These are phyloP conservation scores for Chrysotoxum bicinctum DNA, from an alignment of 2,888 invertebrate species.

Conservation along the genomic window DNA sequence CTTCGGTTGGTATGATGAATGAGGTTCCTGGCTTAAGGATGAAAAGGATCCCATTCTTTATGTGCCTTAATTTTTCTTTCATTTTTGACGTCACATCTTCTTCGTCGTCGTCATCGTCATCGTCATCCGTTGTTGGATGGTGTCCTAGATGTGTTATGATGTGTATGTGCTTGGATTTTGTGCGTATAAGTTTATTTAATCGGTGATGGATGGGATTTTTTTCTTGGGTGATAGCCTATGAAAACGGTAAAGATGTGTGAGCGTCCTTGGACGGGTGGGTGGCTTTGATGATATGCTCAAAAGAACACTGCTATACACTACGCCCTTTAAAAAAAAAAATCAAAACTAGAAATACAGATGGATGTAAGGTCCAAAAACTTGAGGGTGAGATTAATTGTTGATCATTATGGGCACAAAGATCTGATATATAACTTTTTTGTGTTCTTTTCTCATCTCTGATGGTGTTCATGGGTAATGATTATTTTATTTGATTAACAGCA, in stretches of 20 bases:
- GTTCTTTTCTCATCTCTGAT: neutral
- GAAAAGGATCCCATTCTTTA: slow-evolving; percentile 66
- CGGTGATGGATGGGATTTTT: slow-evolving; percentile 64
- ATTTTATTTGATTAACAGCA: slow-evolving; percentile 62
- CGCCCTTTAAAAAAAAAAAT: neutral
- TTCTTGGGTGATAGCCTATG: slow-evolving; percentile 47
- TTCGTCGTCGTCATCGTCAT: too few species aligned
- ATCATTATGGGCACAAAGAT: slow-evolving; percentile 54
- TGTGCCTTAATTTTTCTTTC: slow-evolving; percentile 66
- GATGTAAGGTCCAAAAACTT: neutral
- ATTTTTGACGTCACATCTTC: slow-evolving; percentile 66
- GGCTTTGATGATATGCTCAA: neutral
- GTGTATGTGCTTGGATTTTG: slow-evolving; percentile 17
- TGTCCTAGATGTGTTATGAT: slow-evolving; percentile 31
- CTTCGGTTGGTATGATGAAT: slow-evolving; percentile 65
- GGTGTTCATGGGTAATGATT: slow-evolving; percentile 46
- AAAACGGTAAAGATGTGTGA: slow-evolving; percentile 32
- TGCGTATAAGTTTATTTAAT: slow-evolving; percentile 65
- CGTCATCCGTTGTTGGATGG: slow-evolving; percentile 4
- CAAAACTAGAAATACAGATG: neutral
- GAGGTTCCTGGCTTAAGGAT: slow-evolving; percentile 55
- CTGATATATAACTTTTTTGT: slow-evolving; percentile 31
- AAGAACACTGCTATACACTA: neutral
- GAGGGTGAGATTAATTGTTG: slow-evolving; percentile 63
- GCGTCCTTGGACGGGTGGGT: slow-evolving; percentile 11